Base-by-base conservation (phyloP, 2,888 invertebrate genomes). In the Coelopa pilipes region DNA sequence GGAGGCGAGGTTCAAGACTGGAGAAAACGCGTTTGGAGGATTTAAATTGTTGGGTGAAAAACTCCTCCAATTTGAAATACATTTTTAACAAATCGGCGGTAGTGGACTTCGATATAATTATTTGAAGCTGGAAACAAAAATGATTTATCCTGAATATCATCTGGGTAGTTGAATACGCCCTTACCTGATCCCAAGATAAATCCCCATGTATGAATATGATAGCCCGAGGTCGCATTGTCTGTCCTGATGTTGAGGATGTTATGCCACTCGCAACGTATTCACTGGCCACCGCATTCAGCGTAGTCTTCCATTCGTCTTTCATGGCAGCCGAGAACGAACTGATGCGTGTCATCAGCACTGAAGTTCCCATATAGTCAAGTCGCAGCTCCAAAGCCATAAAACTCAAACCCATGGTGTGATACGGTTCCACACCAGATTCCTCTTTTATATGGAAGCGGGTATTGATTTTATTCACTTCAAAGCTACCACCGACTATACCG, bases 311-410 rank as follows among this genome's bases (percentile, higher is more conserved):
- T 87, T 96, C 95, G 87, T 98, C 97, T 75, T 93, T 90, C 76
- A 97, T 89, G 73, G 92, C 92, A 0, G 95, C 93, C 70, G 92
- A 92, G 78, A 97, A 91, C 15, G 92, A 91, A 79, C 95, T 96
- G 65, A 97, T 94, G 68, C 97, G 90, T 12, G 94, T 94, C 93
- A 99, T 95, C 75, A 99, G 89, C 74, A 96, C 96, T 55, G 96
- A 86, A n/a, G 97, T 95, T 76, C 98, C 98, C 99, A 99, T 99
- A 90, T 99, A 99, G 89, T 99, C 99, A 74, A 99, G 89, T 21
- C 98, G 91, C 80, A 96, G 90, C 88, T 98, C 97, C 68, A 97
- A 88, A 15, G 96, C 96, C 81, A 93, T 92, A 77, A 97, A 90
- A 81, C 93, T 92, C 76, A 96, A 87, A 65, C 95, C 94, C 73